Evolutionary conservation across 2,113 vertebrate species (phyloP).

Genomic region (Pseudopodoces humilis): DNA sequence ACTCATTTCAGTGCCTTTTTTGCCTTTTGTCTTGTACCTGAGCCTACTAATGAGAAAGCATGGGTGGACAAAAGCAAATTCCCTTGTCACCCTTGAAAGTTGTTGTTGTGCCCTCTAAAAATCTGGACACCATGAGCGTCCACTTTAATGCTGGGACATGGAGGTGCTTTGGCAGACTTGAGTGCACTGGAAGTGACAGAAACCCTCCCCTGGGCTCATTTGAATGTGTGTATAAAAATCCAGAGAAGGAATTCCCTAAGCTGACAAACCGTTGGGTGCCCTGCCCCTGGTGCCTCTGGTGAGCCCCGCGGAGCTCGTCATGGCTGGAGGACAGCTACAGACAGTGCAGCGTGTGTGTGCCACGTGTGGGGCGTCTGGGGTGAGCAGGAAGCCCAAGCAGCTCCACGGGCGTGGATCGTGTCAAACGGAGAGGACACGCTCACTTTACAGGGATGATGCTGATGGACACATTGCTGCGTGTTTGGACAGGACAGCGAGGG

Average conservation of each 20-base stretch:
- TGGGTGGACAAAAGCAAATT: neutral
- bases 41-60: neutral
- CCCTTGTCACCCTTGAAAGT: neutral
- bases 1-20: neutral
- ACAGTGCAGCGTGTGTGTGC: rapidly evolving
- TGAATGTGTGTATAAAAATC: neutral
- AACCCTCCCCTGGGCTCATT: neutral
- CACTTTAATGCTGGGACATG: rapidly evolving
- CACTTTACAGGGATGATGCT: neutral
- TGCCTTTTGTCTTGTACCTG: neutral
- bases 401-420: neutral
- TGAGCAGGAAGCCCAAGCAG: neutral
- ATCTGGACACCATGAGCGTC: too few relatives aligned
- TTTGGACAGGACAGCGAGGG: neutral
- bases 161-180: neutral
- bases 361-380: neutral
- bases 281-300: too few relatives aligned
- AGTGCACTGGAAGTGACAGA: rapidly evolving
- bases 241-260: neutral
- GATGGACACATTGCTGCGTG: neutral
- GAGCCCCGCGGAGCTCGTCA: rapidly evolving
- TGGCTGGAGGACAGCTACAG: neutral
- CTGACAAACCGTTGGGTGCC: neutral
- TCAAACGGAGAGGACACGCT: neutral
- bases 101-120: neutral